Evolutionary conservation across 1,140 invertebrate species (phyloP).

Genomic region (Notospermus geniculatus): DNA sequence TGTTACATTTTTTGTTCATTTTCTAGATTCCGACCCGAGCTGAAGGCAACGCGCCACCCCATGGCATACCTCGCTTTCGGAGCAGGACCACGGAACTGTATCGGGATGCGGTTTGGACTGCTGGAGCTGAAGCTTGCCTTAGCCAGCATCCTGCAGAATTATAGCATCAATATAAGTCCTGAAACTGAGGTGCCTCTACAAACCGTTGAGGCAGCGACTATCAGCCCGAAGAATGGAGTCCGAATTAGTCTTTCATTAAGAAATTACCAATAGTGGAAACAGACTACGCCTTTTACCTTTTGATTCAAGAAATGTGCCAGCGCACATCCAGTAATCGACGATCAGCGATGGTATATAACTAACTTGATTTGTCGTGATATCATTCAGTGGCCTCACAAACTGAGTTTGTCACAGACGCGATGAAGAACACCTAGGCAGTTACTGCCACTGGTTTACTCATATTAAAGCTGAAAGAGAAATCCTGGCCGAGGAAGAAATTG

Average conservation of each 20-base stretch:
- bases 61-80: constrained; percentile 50
- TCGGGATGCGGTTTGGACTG: constrained; percentile 51
- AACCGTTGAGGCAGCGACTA: constrained; percentile 14
- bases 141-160: constrained; percentile 36
- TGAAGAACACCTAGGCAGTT: no score
- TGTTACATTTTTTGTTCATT: constrained; percentile 1
- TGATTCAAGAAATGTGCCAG: no score
- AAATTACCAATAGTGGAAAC: no score
- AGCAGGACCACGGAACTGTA: constrained; percentile 52
- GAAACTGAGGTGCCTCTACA: constrained; percentile 19
- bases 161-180: constrained; percentile 21
- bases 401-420: no score
- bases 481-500: no score
- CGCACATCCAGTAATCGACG: no score
- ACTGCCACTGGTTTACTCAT: no score
- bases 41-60: constrained; percentile 29
- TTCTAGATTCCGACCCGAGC: constrained; percentile 37
- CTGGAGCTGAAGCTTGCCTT: constrained; percentile 46
- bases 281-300: no score
- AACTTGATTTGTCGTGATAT: no score
- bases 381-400: no score
- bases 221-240: constrained; percentile 17
- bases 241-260: constrained; percentile 9
- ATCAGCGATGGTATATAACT: no score
- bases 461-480: no score